phyloP scores from a whole-genome alignment of 2,113 vertebrate species.

The Podiceps cristatus region DNA sequence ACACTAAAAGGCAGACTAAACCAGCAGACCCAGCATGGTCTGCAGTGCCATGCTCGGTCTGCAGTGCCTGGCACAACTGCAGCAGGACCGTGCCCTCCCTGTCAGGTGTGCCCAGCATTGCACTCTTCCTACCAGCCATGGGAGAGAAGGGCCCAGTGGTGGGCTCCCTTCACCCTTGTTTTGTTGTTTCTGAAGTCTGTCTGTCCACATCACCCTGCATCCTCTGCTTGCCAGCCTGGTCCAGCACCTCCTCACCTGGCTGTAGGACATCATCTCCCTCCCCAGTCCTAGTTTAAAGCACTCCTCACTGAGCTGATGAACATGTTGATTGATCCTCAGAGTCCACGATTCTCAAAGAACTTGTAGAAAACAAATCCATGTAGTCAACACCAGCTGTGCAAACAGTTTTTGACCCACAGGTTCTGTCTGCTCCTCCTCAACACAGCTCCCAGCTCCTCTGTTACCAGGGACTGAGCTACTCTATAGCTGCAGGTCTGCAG shows the following conservation, averaged over 20 bases:
- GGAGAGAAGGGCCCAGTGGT: not conserved
- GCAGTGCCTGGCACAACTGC: not conserved
- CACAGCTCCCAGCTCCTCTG: not conserved
- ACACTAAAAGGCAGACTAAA: not conserved
- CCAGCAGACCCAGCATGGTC: not conserved
- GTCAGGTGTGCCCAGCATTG: not conserved
- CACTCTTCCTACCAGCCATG: not conserved
- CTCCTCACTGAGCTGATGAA: not conserved
- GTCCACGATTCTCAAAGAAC: not conserved
- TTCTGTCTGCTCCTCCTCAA: not conserved
- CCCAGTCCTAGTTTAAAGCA: not conserved
- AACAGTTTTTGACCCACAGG: not conserved
- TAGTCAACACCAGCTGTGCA: not conserved
- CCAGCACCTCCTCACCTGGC: not conserved
- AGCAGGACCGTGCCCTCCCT: not conserved
- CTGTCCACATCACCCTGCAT: not conserved
- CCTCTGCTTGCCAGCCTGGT: not conserved
- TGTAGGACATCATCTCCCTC: not conserved
- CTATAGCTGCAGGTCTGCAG: not conserved
- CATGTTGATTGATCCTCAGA: not conserved
- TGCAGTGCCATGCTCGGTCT: fast-evolving
- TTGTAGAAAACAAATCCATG: not conserved
- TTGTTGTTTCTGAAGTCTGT: not conserved
- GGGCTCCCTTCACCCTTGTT: not conserved
- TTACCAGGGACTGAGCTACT: not conserved